phyloP scores from a whole-genome alignment of 2,113 vertebrate species.

The Puffinus mauretanicus region DNA sequence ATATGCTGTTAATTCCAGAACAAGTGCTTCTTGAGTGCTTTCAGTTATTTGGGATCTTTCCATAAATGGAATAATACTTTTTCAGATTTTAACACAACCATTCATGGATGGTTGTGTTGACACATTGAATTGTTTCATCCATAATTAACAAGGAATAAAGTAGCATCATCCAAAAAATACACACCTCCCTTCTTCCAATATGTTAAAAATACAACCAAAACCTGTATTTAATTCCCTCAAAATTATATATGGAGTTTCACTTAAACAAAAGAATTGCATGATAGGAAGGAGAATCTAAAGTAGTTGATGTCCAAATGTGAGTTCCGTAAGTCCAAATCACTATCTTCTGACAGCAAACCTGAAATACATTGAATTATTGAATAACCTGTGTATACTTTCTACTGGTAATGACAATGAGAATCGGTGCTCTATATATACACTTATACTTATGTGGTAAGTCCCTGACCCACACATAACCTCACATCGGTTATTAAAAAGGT shows the following conservation, averaged over 20 bases:
- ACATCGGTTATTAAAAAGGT: not conserved
- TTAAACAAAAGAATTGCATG: not conserved
- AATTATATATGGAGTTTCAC: not conserved
- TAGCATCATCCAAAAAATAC: not conserved
- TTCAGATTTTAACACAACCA: not conserved
- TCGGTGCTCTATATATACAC: not conserved
- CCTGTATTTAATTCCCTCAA: not conserved
- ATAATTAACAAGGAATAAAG: not conserved
- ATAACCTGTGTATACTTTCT: not conserved
- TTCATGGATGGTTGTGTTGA: not conserved
- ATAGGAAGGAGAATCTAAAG: not conserved
- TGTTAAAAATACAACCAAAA: not conserved
- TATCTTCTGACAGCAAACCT: not conserved
- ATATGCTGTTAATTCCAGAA: not conserved
- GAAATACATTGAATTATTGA: not conserved
- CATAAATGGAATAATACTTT: not conserved
- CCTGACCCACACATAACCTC: not conserved
- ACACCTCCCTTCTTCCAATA: not conserved
- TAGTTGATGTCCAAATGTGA: not conserved
- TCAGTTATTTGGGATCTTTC: not conserved
- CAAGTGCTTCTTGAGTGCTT: not conserved
- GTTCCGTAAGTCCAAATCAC: not conserved
- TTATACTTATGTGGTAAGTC: not conserved
- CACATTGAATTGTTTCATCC: not conserved
- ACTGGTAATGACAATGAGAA: not conserved